Percentiles rank a stretch among this genome's conserved stretches.
Conservation (phyloP, 2,797 vertebrate species). For the Phrynocephalus vlangalii region DNA sequence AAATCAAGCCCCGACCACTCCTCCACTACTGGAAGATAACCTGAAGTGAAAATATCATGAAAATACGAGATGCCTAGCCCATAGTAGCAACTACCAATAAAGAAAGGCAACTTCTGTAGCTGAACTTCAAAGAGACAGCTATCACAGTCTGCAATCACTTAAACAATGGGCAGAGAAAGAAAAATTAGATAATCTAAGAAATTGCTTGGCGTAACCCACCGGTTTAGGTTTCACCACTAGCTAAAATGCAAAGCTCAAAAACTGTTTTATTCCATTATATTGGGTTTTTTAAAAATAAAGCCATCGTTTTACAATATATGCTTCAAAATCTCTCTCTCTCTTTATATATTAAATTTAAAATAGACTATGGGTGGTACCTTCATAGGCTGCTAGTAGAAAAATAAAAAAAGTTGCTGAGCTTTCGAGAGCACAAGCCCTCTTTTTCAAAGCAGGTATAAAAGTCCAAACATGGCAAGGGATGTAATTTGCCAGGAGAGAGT, state of each 20-base stretch:
- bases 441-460: no score
- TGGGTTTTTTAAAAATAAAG: slow-evolving; percentile 57
- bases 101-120: slow-evolving; percentile 71
- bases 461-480: no score
- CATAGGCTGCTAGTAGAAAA: no score
- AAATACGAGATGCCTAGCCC: slow-evolving; percentile 55
- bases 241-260: slow-evolving; percentile 70
- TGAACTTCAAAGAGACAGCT: slow-evolving; percentile 73
- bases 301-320: slow-evolving; percentile 13
- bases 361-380: no score
- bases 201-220: slow-evolving; percentile 71
- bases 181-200: slow-evolving; percentile 74
- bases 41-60: slow-evolving; percentile 57
- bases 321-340: no score
- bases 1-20: slow-evolving; percentile 11
- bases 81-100: slow-evolving; percentile 69
- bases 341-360: no score
- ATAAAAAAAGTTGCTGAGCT: no score
- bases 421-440: no score
- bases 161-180: slow-evolving; percentile 72
- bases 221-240: slow-evolving; percentile 73
- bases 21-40: slow-evolving; percentile 59
- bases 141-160: slow-evolving; percentile 77
- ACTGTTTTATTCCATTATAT: slow-evolving; percentile 72
- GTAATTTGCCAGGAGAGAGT: no score